phyloP scores from a whole-genome alignment of 1,140 invertebrate species.

The Drosophila tsacasi region DNA sequence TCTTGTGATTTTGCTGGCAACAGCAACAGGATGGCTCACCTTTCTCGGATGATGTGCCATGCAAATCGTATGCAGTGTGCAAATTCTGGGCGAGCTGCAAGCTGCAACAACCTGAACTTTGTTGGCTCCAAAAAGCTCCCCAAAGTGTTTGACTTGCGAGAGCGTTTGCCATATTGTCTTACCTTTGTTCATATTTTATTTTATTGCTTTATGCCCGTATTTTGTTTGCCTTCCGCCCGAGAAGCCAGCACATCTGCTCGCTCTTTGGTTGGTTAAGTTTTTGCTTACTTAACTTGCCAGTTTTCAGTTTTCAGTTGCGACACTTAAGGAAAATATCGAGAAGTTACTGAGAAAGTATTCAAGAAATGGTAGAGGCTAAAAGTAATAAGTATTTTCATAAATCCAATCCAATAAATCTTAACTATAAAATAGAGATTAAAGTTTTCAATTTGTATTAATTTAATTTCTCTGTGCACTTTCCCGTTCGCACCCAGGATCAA shows the following conservation, averaged over 20 bases:
- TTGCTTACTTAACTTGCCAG: conserved; percentile 19
- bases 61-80: conserved; percentile 75
- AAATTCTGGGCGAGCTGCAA: conserved; percentile 44
- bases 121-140: conserved; percentile 10
- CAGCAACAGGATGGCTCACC: conserved; percentile 24
- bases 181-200: conserved; percentile 66
- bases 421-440: background rate
- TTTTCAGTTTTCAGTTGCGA: background rate
- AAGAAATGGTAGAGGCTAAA: background rate
- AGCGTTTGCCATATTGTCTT: conserved; percentile 73
- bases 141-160: conserved; percentile 69
- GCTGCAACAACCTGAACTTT: conserved; percentile 61
- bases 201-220: conserved; percentile 53
- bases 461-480: background rate
- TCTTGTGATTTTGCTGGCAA: conserved; percentile 58
- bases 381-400: background rate
- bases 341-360: background rate
- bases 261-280: conserved; percentile 46
- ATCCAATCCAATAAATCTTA: no score
- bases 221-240: conserved; percentile 51
- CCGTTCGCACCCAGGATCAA: conserved; percentile 9
- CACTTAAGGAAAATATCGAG: conserved; percentile 1
- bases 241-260: conserved; percentile 24
- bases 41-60: conserved; percentile 61
- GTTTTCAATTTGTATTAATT: background rate